Evolutionary conservation across 2,888 invertebrate species (phyloP), one percentile per base, ranked within the genome.

Genomic region (Spilosoma lubricipeda): DNA sequence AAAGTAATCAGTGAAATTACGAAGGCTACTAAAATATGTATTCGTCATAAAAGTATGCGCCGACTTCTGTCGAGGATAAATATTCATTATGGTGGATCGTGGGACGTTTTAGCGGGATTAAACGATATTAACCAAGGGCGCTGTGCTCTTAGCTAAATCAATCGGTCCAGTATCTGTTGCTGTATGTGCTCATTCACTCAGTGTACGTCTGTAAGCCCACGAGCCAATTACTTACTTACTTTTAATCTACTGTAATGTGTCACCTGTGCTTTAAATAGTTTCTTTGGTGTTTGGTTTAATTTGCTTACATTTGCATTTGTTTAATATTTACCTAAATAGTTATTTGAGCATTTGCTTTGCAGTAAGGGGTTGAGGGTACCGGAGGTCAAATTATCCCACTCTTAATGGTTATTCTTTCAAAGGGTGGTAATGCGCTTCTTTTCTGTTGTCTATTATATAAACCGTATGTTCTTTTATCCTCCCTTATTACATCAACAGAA

Each of bases 1-100:
- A 94, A 95, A 93, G 95, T 93, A 94, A 95, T 95, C 95, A 95
- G 93, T 92, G 91, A 86, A 93, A 95, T 95, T 94, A 95, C 94
- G 91, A 79, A 77, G 89, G 93, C 94, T 94, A 95, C 95, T 95
- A 94, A 95, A 95, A 95, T 95, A 95, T 95, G 95, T 95, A 95
- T 95, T 90, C 94, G 93, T 94, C 94, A 93, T 95, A 95, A 95
- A 95, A 95, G 94, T 95, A 94, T 94, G 92, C 90, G 91, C 91
- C 90, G 91, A 92, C 91, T 93, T 93, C 93, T 93, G 94, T 92
- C 86, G 92, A 89, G 92, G 88, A 95, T 95, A 95, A 95, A 95
- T 95, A 94, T 95, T 95, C 95, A 95, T 95, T 95, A 95, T 93
- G 92, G 89, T 90, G 94, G 94, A 93, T 95, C 93, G 94, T 88